phyloP scores from a whole-genome alignment of 2,888 invertebrate genomes.

The Noctua pronuba region DNA sequence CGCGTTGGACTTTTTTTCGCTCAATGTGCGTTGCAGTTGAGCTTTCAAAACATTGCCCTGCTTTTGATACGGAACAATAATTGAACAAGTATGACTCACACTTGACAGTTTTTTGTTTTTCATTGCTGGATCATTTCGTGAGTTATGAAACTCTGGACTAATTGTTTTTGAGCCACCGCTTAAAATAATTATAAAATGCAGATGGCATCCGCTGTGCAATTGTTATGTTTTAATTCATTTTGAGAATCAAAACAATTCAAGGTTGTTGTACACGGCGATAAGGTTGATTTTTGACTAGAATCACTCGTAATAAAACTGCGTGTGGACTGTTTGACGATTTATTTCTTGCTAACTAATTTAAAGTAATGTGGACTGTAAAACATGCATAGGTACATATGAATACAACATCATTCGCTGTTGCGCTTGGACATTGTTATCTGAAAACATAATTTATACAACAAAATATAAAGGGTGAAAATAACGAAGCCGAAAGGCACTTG shows the following conservation, averaged over 20 bases:
- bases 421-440: no score
- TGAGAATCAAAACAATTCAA: not conserved
- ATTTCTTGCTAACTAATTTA: no score
- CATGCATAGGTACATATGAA: no score
- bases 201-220: slow-evolving; percentile 20
- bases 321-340: no score
- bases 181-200: slow-evolving; percentile 31
- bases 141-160: slow-evolving; percentile 32
- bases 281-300: no score
- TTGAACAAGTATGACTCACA: not conserved
- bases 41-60: not conserved
- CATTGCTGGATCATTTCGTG: slow-evolving; percentile 6
- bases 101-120: not conserved
- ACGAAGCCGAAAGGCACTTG: no score
- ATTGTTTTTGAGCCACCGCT: slow-evolving; percentile 22
- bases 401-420: no score
- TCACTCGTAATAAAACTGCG: no score
- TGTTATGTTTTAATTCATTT: slow-evolving; percentile 9
- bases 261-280: no score
- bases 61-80: slow-evolving; percentile 15
- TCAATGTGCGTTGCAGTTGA: not conserved
- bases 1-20: not conserved
- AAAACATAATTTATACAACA: no score
- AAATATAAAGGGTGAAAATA: no score
- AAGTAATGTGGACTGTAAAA: no score